Evolutionary conservation across 2,797 vertebrate genomes (phyloP).

Genomic region (Syngnathus rostellatus): DNA sequence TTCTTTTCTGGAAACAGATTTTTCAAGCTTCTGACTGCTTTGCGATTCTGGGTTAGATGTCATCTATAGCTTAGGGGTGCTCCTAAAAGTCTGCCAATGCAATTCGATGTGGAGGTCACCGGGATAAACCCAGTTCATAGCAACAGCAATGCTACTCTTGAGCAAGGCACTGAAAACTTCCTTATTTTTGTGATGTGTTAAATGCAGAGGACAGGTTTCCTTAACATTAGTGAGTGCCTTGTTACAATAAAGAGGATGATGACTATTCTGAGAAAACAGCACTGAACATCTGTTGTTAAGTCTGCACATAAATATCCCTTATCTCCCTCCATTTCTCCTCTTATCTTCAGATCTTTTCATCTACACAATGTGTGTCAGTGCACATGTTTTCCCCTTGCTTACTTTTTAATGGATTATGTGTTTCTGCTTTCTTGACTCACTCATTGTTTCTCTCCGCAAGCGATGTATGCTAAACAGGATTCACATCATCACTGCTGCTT

Average conservation of each 20-base stretch:
- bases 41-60: neutral
- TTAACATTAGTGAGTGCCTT: neutral
- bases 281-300: neutral
- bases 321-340: conserved; percentile 22
- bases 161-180: neutral
- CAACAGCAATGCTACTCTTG: neutral
- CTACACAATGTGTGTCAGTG: neutral
- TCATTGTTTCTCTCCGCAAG: neutral
- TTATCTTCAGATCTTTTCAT: conserved; percentile 18
- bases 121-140: neutral
- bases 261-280: neutral
- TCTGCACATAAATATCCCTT: conserved; percentile 3
- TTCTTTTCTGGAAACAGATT: neutral
- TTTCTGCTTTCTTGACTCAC: neutral
- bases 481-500: conserved; percentile 1
- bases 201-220: conserved; percentile 2
- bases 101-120: neutral
- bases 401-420: conserved; percentile 6
- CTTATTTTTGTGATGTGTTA: conserved; percentile 8
- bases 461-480: neutral
- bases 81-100: neutral
- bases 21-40: neutral
- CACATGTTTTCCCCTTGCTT: neutral
- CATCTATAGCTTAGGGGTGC: neutral
- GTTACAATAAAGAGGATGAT: neutral